Conservation (phyloP, 2,797 vertebrate genomes). For the Prionace glauca region DNA sequence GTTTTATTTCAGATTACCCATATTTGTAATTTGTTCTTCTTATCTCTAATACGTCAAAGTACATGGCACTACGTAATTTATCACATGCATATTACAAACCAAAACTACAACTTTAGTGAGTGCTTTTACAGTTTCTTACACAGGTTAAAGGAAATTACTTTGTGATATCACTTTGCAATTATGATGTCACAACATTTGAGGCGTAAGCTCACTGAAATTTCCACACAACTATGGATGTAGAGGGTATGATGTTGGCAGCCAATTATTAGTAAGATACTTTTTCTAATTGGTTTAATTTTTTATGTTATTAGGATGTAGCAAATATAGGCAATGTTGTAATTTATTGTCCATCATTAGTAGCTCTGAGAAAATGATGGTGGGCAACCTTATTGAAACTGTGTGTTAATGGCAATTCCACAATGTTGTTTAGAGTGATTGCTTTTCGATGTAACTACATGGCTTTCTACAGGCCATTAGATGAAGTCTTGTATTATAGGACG, state of each 20-base stretch:
- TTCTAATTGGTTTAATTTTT: not conserved
- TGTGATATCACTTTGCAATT: constrained; percentile 19
- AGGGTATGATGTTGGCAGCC: constrained; percentile 25
- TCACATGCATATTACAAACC: not conserved
- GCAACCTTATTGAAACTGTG: not conserved
- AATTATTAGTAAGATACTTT: constrained; percentile 3
- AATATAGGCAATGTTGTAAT: not conserved
- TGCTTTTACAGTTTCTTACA: not conserved
- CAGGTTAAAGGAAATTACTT: not conserved
- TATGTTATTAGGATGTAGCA: not conserved
- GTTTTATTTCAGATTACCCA: not conserved
- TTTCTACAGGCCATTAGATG: not conserved
- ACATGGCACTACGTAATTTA: not conserved
- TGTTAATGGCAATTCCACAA: not conserved
- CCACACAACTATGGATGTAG: not conserved
- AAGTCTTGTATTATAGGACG: not conserved
- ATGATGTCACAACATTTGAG: constrained; percentile 11
- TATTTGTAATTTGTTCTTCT: not conserved
- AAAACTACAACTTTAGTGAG: not conserved
- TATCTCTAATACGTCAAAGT: not conserved
- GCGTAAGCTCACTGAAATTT: no score
- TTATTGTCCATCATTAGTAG: not conserved
- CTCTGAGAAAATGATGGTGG: not conserved
- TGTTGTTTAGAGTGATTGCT: not conserved
- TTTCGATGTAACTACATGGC: not conserved